Conservation (phyloP, 1,140 invertebrate genomes). For the Euschistus heros region DNA sequence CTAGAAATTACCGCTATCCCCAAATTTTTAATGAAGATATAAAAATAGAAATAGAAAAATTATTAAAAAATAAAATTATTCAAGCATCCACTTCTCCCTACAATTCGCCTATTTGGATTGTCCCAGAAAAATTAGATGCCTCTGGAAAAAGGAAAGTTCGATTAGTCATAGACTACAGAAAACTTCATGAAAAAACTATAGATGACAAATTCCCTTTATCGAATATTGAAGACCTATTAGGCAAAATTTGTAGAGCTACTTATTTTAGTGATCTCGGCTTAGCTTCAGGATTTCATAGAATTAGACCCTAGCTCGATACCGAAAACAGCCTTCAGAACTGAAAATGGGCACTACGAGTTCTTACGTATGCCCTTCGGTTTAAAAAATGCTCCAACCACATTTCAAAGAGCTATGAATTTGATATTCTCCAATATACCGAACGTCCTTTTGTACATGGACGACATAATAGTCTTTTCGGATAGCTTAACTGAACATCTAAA, state of each 20-base stretch:
- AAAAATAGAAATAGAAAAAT: too few species aligned
- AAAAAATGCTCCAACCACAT: conserved; percentile 22
- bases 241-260: conserved; percentile 30
- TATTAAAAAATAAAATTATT: too few species aligned
- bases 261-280: conserved; percentile 41
- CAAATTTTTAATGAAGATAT: too few species aligned
- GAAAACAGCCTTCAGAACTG: conserved; percentile 29
- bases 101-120: too few species aligned
- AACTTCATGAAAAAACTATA: conserved; percentile 28
- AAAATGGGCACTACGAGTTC: conserved; percentile 24
- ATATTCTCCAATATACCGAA: conserved; percentile 15
- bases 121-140: too few species aligned
- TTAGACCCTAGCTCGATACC: conserved; percentile 22
- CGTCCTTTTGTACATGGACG: conserved; percentile 37
- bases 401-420: conserved; percentile 23
- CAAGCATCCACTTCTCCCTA: too few species aligned
- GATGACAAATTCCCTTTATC: conserved; percentile 39
- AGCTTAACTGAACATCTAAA: too few species aligned
- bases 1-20: too few species aligned
- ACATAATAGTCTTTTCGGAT: conserved; percentile 35
- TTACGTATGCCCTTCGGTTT: conserved; percentile 28
- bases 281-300: conserved; percentile 30
- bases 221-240: conserved; percentile 36
- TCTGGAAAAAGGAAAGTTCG: too few species aligned
- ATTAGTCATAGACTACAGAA: conserved; percentile 29